Evolutionary conservation across 2,113 vertebrate genomes (phyloP), one percentile per base, ranked within the genome.

Genomic region (Lamprologus callipterus): DNA sequence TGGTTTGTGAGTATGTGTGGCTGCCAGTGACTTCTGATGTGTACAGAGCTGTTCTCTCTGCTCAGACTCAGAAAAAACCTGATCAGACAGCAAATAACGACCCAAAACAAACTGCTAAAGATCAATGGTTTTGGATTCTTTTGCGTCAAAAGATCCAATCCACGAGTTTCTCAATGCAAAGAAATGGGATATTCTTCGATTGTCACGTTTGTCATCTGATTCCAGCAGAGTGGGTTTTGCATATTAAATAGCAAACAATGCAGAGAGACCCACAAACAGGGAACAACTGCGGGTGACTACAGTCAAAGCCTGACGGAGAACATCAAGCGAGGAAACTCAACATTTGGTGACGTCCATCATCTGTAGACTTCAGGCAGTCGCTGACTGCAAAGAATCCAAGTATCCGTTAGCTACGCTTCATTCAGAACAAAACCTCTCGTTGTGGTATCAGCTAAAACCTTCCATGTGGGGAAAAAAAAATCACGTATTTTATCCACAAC

Each of bases 211-310:
- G 21, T 73, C 40, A 2, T 23, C 40, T 26, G 37, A 23, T 7
- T 23, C 40, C 40, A 75, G 9, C 23, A 47, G 70, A 19, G 70
- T 0, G 2, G 8, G 70, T 28, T 47, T 75, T 12, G 16, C 23
- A 11, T 75, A 75, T 28, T 19, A 28, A 7, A 75, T 7, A 28
- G 14, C 23, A 47, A 28, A 75, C 14, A 28, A 28, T 5, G 40
- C 68, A 75, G 23, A 11, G 1, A 75, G 40, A 75, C 14, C 40
- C 14, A 75, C 40, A 47, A 8, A 75, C 68, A 9, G 40, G 21
- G 12, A 42, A 42, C 63, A 23, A 40, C 65, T 42, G 11, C 0
- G 2, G 37, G 37, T 4, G 37, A 14, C 1, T 45, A 23, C 5
- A 47, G 21, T 19, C 9, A 11, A 28, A 47, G 42, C 42, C 42